These are phyloP conservation scores for Sakesphorus luctuosus DNA, from an alignment of 2,113 vertebrate species.

Conservation along the genomic window DNA sequence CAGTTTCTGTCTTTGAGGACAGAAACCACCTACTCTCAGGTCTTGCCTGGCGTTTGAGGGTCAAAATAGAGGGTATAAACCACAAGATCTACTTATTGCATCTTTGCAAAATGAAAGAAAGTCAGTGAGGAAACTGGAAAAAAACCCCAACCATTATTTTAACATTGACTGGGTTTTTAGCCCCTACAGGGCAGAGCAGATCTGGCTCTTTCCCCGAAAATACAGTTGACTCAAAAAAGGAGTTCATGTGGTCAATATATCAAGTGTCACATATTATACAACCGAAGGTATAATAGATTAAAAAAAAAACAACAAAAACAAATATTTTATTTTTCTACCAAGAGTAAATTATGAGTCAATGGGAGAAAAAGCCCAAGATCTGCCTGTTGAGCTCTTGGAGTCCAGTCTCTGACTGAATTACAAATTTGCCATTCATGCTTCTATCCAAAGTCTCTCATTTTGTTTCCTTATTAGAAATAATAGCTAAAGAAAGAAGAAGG, in stretches of 20 bases:
- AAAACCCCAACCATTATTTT: not conserved
- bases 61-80: not conserved
- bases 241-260: not conserved
- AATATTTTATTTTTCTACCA: not conserved
- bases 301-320: not conserved
- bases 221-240: not conserved
- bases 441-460: not conserved
- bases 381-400: not conserved
- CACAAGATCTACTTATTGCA: not conserved
- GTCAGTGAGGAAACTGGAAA: not conserved
- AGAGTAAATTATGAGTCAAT: not conserved
- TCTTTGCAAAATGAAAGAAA: not conserved
- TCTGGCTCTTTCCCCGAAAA: not conserved
- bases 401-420: not conserved
- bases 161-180: not conserved
- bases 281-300: not conserved
- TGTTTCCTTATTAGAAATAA: not conserved
- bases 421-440: not conserved
- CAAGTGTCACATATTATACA: not conserved
- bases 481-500: not conserved
- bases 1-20: not conserved
- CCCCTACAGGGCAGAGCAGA: not conserved
- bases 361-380: not conserved
- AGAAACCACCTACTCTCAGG: not conserved
- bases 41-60: not conserved